Evolutionary conservation across 2,797 vertebrate species (phyloP).

Genomic region (Limnodromus scolopaceus): DNA sequence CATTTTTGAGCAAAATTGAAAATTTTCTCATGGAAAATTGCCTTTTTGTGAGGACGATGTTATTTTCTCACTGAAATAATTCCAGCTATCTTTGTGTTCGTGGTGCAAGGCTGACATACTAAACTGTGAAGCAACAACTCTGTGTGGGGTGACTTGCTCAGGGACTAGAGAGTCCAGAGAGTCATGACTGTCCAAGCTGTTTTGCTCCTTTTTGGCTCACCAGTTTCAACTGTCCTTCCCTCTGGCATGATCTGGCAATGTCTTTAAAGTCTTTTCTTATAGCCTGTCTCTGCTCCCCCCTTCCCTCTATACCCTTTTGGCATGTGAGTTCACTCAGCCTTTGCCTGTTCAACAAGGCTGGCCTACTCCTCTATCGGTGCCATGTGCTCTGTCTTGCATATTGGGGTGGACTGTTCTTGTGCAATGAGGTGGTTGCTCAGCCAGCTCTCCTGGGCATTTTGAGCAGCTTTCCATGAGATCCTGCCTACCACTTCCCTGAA

Average conservation of each 20-base stretch:
- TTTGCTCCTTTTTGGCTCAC: neutral
- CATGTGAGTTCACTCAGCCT: neutral
- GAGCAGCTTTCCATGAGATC: neutral
- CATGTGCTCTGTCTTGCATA: fast-evolving
- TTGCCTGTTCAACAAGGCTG: neutral
- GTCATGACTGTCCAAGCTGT: neutral
- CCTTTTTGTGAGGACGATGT: neutral
- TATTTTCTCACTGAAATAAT: neutral
- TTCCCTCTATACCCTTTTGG: neutral
- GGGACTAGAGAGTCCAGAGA: neutral
- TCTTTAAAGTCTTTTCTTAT: neutral
- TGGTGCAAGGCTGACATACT: neutral
- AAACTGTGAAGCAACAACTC: neutral
- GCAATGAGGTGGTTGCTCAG: neutral
- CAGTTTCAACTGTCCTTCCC: neutral
- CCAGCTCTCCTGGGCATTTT: neutral
- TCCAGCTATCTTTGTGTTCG: neutral
- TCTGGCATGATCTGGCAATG: neutral
- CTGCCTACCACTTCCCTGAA: neutral
- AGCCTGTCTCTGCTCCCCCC: neutral
- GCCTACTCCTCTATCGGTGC: fast-evolving
- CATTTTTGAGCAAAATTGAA: conserved; percentile 15
- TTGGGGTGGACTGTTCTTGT: neutral
- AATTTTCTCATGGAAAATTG: conserved; percentile 7
- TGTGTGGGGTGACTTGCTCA: neutral